Conservation (phyloP, 92 coral and sea anemone species). For the Heliopora coerulea region DNA sequence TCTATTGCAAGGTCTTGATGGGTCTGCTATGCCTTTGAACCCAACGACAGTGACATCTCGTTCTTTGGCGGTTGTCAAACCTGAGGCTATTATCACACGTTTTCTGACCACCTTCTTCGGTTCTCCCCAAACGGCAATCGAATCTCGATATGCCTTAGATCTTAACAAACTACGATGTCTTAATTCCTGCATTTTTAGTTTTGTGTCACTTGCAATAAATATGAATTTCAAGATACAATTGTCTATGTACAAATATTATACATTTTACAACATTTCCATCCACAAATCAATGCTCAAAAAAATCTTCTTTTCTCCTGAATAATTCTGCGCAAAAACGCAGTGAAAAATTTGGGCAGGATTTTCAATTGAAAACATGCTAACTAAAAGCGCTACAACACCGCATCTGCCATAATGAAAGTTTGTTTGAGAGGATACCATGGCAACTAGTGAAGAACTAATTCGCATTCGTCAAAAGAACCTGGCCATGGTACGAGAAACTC, state of each 20-base stretch:
- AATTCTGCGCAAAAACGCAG: no score
- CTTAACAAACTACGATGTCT: constrained; percentile 67
- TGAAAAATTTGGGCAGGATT: not conserved
- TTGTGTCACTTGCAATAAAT: no score
- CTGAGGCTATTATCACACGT: constrained; percentile 78
- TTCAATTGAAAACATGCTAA: not conserved
- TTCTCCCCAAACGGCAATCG: constrained; percentile 74
- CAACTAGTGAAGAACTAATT: constrained; percentile 2
- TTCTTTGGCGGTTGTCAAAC: constrained; percentile 64
- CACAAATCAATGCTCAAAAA: no score
- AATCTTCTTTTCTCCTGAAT: no score
- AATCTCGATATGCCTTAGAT: constrained; percentile 87
- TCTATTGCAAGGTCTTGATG: not conserved
- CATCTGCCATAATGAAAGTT: constrained; percentile 17
- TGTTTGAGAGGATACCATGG: constrained; percentile 5
- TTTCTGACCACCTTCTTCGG: constrained; percentile 58
- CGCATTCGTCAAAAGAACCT: no score
- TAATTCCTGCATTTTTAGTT: constrained; percentile 16
- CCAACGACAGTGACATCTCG: constrained; percentile 55
- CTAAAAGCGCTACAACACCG: not conserved
- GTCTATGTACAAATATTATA: no score
- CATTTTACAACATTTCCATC: no score
- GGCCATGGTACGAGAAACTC: no score
- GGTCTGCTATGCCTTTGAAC: not conserved
- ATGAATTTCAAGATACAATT: no score